Evolutionary conservation across 2,888 invertebrate genomes (phyloP), one percentile per base, ranked within the genome.

Genomic region (Drosophila prolongata): DNA sequence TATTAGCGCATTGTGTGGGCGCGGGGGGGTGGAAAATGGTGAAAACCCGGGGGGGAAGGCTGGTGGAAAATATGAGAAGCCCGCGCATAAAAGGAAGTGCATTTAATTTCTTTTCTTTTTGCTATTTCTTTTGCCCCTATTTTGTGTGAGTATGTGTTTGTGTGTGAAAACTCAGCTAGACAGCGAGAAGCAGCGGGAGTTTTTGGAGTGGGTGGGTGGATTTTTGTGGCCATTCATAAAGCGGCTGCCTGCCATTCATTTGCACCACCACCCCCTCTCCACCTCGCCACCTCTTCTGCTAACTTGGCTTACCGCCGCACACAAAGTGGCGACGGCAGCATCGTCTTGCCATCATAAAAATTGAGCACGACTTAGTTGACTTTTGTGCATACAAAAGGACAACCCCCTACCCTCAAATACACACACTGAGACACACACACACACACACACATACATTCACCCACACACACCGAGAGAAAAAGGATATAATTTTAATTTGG

Each of bases 81-180:
- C 69, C 68, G 72, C 77, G 71, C 81, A 88, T 83, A 88, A 85
- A 85, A 83, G 89, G 87, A 87, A 85, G 89, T 88, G 89, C 85
- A 85, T 85, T 85, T 89, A 88, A 85, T 88, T 84, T 88, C 78
- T 88, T 84, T 84, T 86, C 88, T 88, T 80, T 87, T 75, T 73
- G 57, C 6, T 6, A n/a, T 27, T 46, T 61, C 19, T 35, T 60
- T 10, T 10, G 53, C 68, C 53, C 73, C 60, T 49, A 40, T 40
- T 54, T 59, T 24, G 19, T 24, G 19, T 2, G 54, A 24, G 44
- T 40, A 30, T 13, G 35, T 13, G 54, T n/a, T 10, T 11, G 10
- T 6, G n/a, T 5, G 35, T 11, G 13, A 16, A 42, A 47, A 47
- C 58, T 37, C 46, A 16, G 44, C 44, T 38, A 61, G 35, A 58